Base-by-base conservation (phyloP, 1,140 invertebrate species). In the Bombus huntii region DNA sequence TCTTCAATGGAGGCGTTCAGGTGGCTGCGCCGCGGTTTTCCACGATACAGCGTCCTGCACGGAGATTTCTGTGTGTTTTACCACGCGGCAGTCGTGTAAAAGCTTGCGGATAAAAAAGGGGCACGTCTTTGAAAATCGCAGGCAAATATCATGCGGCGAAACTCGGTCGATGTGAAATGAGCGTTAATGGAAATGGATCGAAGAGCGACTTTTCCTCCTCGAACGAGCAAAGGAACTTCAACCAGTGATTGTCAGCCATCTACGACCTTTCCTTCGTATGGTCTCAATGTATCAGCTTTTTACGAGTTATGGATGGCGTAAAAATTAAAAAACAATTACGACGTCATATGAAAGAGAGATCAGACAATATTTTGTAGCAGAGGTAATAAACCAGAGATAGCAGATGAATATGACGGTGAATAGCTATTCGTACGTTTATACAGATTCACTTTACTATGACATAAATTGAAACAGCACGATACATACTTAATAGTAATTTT, bases 1-100 rank as follows among this genome's bases (percentile, higher is more conserved):
- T 62, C 37, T 39, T 85, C 68, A 80, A 85, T 73, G 77, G 25
- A 62, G 68, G 76, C 77, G 83, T 73, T 73, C 39, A 39, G 65
- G 62, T 68, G 81, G 65, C 66, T 79, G 57, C 31, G 37, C 53
- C 68, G 68, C 68, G 53, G 68, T 85, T 85, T 80, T 39, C 3
- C 68, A 72, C 28, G 76, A 72, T 80, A 59, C 77, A 62, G 47
- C 82, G 47, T 70, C 34, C 39, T 47, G 37, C 42, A 44, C 18
- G 15, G 31, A 62, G 39, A 70, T 25, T 37, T 70, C 66, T 47
- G 39, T 72, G 57, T 68, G 68, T 85, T 80, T 78, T 34, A 59
- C 75, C 75, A 15, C 76, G 31, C 44, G 22, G 44, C 22, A 34
- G 53, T 28, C 53, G 15, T 70, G 68, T n/a, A 80, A 85, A 85